phyloP scores from a whole-genome alignment of 2,797 vertebrate species.

The Myotis daubentonii region DNA sequence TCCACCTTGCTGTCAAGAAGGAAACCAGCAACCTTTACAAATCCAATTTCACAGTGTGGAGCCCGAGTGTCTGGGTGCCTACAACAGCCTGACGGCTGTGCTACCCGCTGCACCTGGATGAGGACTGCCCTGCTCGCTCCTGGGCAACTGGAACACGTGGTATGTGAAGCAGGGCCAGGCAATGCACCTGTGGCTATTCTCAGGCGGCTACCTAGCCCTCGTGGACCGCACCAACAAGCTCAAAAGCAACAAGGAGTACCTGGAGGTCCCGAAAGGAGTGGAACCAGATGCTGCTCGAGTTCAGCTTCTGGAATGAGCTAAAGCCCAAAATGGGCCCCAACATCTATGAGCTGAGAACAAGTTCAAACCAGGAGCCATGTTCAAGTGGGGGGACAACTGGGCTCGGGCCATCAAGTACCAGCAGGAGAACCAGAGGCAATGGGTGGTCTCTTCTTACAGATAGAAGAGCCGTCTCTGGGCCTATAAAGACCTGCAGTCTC shows the following conservation, averaged over 20 bases:
- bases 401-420: conserved; percentile 89
- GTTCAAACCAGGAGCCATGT: not conserved
- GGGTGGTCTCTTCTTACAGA: conserved; percentile 96
- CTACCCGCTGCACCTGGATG: conserved; percentile 91
- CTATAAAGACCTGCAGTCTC: conserved; percentile 93
- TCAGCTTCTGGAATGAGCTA: not conserved
- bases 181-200: no score
- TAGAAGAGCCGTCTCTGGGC: conserved; percentile 96
- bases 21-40: conserved; percentile 97
- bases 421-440: conserved; percentile 96
- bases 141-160: conserved; percentile 98
- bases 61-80: conserved; percentile 92
- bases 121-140: conserved; percentile 92
- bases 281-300: not conserved
- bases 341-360: not conserved
- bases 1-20: conserved; percentile 97
- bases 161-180: conserved; percentile 95
- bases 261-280: not conserved
- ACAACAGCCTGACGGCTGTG: conserved; percentile 93
- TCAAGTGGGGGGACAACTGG: not conserved
- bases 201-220: not conserved
- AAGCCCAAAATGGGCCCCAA: not conserved
- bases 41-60: conserved; percentile 96
- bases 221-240: not conserved
- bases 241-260: not conserved